Conservation (phyloP, 2,888 invertebrate genomes). For the Mythimna loreyi region DNA sequence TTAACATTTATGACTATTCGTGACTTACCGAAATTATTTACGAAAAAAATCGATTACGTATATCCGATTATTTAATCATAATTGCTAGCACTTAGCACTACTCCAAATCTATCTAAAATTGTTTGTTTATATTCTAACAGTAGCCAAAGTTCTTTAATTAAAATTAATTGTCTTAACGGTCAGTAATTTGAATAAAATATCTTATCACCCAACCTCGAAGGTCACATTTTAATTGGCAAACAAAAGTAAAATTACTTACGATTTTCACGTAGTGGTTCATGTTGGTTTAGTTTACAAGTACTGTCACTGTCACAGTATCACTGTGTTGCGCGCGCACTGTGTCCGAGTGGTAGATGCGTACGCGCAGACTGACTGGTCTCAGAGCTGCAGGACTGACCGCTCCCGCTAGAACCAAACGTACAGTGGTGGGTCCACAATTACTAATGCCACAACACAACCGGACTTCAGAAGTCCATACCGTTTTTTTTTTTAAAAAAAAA, state of each 20-base stretch:
- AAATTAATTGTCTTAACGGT: constrained; percentile 19
- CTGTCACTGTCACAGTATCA: constrained; percentile 84
- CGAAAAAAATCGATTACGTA: constrained; percentile 35
- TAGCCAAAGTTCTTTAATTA: constrained; percentile 18
- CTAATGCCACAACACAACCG: constrained; percentile 73
- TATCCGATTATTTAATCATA: constrained; percentile 40
- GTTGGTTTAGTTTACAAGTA: constrained; percentile 66
- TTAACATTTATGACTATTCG: constrained; percentile 39
- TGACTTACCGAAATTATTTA: constrained; percentile 28
- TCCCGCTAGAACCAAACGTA: constrained; percentile 84
- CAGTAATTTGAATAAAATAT: constrained; percentile 22
- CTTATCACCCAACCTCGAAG: constrained; percentile 12
- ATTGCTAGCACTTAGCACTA: constrained; percentile 11
- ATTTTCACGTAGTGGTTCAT: constrained; percentile 86
- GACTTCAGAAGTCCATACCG: constrained; percentile 66
- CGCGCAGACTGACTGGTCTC: constrained; percentile 77
- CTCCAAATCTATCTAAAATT: constrained; percentile 12
- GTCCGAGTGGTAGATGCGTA: constrained; percentile 78
- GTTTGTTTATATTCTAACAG: constrained; percentile 31
- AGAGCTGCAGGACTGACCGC: constrained; percentile 73
- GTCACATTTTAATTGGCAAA: constrained; percentile 22
- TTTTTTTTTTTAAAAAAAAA: constrained; percentile 69
- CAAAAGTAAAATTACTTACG: constrained; percentile 76
- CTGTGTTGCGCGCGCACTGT: constrained; percentile 76
- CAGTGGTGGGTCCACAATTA: constrained; percentile 82